phyloP scores from a whole-genome alignment of 2,888 invertebrate species.

The Nomada lathburiana region DNA sequence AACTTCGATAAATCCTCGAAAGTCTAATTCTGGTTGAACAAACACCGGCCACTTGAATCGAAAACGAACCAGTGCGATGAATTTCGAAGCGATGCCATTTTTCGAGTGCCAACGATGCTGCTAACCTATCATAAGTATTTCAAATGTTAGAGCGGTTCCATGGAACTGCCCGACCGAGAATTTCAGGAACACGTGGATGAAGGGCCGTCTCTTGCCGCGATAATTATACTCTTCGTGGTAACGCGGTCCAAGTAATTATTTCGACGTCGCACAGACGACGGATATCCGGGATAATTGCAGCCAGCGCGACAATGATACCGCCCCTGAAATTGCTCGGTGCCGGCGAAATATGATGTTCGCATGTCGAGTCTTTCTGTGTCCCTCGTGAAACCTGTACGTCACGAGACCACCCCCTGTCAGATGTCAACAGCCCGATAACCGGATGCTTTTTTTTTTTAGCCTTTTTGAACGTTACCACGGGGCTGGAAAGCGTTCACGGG shows the following conservation, averaged over 20 bases:
- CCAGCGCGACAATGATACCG: conserved; percentile 54
- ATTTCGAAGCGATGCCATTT: no score
- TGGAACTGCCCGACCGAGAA: conserved; percentile 31
- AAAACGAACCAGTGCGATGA: no score
- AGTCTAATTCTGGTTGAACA: no score
- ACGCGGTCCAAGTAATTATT: conserved; percentile 65
- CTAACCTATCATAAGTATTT: no score
- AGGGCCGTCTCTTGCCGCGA: conserved; percentile 32
- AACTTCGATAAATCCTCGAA: no score
- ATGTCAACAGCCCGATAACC: not conserved
- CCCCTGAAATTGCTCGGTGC: conserved; percentile 42
- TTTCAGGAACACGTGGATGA: conserved; percentile 16
- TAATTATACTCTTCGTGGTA: conserved; percentile 53
- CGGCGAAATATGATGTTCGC: conserved; percentile 45
- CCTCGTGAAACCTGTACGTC: not conserved
- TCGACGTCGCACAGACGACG: conserved; percentile 51
- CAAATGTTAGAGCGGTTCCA: conserved; percentile 1
- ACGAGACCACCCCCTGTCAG: not conserved
- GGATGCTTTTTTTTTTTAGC: not conserved
- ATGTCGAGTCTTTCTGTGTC: not conserved
- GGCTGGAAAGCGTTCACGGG: not conserved
- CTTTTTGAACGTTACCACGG: conserved; percentile 2
- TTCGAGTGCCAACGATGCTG: no score
- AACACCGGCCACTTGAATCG: no score
- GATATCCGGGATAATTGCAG: conserved; percentile 63